Evolutionary conservation across 2,113 vertebrate genomes (phyloP), one percentile per base, ranked within the genome.

Genomic region (Cygnus buccinator): DNA sequence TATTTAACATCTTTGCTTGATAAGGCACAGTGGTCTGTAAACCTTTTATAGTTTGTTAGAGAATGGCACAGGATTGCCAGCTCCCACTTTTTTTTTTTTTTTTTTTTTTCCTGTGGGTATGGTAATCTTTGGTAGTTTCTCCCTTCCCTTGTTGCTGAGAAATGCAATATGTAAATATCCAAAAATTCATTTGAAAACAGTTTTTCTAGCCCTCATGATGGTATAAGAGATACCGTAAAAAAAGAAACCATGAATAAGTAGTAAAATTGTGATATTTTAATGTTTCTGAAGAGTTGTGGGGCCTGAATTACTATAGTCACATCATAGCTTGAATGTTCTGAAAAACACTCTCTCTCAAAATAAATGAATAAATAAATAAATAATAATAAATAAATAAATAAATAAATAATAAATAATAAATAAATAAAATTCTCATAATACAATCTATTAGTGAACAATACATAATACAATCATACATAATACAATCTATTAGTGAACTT

Each of bases 251-350:
- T 62, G 63, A 66, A 84, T 74, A 87, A 89, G n/a, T 46, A 87
- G 14, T 87, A 89, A 95, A 93, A 58, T 20, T 66, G 59, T 55
- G 72, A 93, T 94, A 90, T 88, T 83, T 93, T 93, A 88, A 90
- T 87, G 19, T 81, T 94, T 84, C 57, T 88, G 65, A 83, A 80
- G 52, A 59, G 15, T 67, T 93, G 59, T 80, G 61, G 33, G 72
- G 52, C 37, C 68, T 59, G 59, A 74, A 67, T 84, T 95, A 61
- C 84, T 92, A 77, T n/a, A 80, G 25, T 11, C 6, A 50, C 52
- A 88, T 89, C 83, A 91, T 13, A 29, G 9, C 87, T 81, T 72
- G 66, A 63, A 65, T 78, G 12, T 75, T 74, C 41, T 80, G 46
- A 62, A 52, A 88, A 90, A 67, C 73, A 59, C 29, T 90, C n/a